A percentile compares a stretch with the other conserved stretches of the same genome.
These are phyloP conservation scores for Onychomys arenicola DNA, from an alignment of 2,797 vertebrate genomes.

Conservation along the genomic window DNA sequence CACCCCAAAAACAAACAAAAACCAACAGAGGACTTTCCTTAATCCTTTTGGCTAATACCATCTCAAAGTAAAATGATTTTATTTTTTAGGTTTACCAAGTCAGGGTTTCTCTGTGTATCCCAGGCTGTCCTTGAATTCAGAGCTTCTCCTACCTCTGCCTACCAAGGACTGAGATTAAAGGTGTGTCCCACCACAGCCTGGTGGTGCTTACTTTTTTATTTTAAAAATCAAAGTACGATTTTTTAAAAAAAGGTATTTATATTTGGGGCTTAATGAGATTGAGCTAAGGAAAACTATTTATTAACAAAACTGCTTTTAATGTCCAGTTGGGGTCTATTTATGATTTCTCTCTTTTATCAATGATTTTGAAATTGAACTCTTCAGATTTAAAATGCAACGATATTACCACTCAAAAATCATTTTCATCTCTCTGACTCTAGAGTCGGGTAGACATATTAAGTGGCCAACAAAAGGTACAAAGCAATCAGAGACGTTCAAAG, in stretches of 20 bases:
- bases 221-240: background rate
- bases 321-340: background rate
- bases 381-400: slow-evolving; percentile 60
- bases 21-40: background rate
- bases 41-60: slow-evolving; percentile 52
- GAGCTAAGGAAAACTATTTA: background rate
- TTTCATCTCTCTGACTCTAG: slow-evolving; percentile 15
- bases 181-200: background rate
- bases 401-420: slow-evolving; percentile 18
- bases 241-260: slow-evolving; percentile 41
- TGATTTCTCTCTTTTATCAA: background rate
- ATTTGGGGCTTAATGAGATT: background rate
- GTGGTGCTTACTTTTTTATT: background rate
- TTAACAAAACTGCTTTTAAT: slow-evolving; percentile 6
- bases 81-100: background rate
- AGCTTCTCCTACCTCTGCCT: background rate
- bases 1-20: background rate
- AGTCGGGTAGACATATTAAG: slow-evolving; percentile 42
- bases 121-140: background rate
- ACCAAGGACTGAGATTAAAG: background rate
- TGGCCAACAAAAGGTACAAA: slow-evolving; percentile 32
- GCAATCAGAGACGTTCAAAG: slow-evolving; percentile 13
- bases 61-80: slow-evolving; percentile 32
- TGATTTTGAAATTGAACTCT: slow-evolving; percentile 62
- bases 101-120: background rate